Percentiles rank a stretch among this genome's conserved stretches.
Evolutionary conservation across 2,113 vertebrate genomes (phyloP).

Genomic region (Rhabdornis inornatus): DNA sequence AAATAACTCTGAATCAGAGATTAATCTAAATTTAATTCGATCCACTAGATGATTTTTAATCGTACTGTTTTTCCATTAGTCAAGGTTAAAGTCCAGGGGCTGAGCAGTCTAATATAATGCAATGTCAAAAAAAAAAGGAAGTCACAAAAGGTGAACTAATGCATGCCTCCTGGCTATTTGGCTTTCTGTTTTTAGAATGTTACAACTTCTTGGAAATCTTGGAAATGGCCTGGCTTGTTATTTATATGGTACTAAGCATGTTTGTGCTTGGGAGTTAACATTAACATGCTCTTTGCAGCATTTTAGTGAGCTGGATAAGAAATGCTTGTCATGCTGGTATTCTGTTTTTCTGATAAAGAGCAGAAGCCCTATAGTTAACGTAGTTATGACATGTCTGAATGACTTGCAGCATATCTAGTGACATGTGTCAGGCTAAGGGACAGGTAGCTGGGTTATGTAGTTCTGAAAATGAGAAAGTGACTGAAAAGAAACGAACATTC

Average conservation of each 20-base stretch:
- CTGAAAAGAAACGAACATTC: neutral
- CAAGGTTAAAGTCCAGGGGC: neutral
- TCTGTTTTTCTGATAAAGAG: neutral
- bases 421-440: neutral
- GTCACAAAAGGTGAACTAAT: neutral
- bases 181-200: neutral
- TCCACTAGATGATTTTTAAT: neutral
- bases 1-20: neutral
- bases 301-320: neutral
- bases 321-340: fast-evolving
- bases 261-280: neutral
- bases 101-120: neutral
- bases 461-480: neutral
- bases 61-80: neutral
- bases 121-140: neutral
- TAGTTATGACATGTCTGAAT: neutral
- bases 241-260: neutral
- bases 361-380: neutral
- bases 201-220: neutral
- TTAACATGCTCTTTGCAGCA: neutral
- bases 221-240: neutral
- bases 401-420: neutral
- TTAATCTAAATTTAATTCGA: neutral
- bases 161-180: neutral
- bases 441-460: neutral